A percentile compares a stretch with the other conserved stretches of the same genome.
Conservation (phyloP, 2,888 invertebrate species). For the Nomada ferruginata region DNA sequence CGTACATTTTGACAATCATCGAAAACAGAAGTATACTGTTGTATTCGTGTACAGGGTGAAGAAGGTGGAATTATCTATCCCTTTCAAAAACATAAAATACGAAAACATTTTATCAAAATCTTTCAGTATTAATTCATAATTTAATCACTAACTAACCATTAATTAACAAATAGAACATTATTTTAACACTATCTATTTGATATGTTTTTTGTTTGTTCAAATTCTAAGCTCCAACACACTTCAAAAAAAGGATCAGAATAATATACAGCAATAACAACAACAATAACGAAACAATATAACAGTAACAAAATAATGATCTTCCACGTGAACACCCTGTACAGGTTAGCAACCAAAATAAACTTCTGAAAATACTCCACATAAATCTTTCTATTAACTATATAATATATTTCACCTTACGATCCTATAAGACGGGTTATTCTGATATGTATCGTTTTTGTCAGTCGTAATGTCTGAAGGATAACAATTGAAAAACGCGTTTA, state of each 20-base stretch:
- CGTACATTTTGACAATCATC: neutral
- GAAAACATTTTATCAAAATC: too few species aligned
- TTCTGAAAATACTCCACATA: slow-evolving; percentile 11
- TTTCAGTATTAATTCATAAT: too few species aligned
- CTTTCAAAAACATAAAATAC: neutral
- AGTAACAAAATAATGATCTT: neutral
- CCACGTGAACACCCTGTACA: slow-evolving; percentile 28
- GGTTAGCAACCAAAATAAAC: neutral
- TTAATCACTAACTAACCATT: too few species aligned
- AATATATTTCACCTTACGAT: slow-evolving; percentile 52
- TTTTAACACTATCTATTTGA: too few species aligned
- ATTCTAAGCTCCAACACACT: neutral
- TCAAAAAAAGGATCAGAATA: neutral
- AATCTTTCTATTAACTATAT: slow-evolving; percentile 15
- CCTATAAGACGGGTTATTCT: slow-evolving; percentile 59
- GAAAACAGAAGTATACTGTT: neutral
- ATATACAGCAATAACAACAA: neutral
- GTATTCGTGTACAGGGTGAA: slow-evolving; percentile 35
- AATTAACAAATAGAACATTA: too few species aligned
- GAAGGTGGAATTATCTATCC: neutral
- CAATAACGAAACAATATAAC: neutral
- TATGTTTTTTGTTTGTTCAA: neutral
- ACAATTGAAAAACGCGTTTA: slow-evolving; percentile 46
- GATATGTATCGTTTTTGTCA: slow-evolving; percentile 70
- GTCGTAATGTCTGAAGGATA: slow-evolving; percentile 59